Evolutionary conservation across 2,797 vertebrate genomes (phyloP), one percentile per base, ranked within the genome.

Genomic region (Pseudopleuronectes americanus): DNA sequence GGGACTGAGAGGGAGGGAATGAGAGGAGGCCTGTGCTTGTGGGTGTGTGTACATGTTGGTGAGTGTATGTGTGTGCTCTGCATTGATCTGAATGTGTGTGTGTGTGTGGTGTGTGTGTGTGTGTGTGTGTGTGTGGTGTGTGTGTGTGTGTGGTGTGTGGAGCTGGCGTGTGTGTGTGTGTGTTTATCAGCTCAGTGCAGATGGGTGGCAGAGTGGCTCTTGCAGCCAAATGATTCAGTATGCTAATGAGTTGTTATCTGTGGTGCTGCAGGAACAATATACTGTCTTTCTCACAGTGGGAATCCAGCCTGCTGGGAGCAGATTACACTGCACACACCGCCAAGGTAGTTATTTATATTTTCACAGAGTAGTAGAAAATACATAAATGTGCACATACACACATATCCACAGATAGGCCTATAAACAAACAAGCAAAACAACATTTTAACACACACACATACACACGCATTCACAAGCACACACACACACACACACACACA

Each of bases 221-320:
- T 87, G 90, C 91, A 92, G 92, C 92, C 92, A 94, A 92, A 93
- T 92, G 90, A 92, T 94, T 94, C 92, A 92, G 91, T 94, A 94
- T 94, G 92, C 92, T 93, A 94, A 94, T 94, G 89, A 93, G 90
- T 90, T 93, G 91, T 93, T 94, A 94, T 94, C 93, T 92, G 87
- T 68, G 77, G 78, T 69, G 91, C 91, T 92, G 91, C 93, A 94
- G 93, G 92, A 92, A 93, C 92, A 93, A 93, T 93, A 93, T 92
- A 93, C 88, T 92, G 92, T 90, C 92, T 92, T 92, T 91, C 90
- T 90, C 92, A 91, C 93, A 92, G 91, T 91, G 86, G 91, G 91
- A 91, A 92, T 89, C 84, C 91, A 87, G 90, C 89, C 93, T 94
- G 92, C 84, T 85, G 90, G 90, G 89, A 91, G 74, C 88, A 92